Conservation (phyloP, 1,140 invertebrate genomes). For the Dreissena rostriformis region DNA sequence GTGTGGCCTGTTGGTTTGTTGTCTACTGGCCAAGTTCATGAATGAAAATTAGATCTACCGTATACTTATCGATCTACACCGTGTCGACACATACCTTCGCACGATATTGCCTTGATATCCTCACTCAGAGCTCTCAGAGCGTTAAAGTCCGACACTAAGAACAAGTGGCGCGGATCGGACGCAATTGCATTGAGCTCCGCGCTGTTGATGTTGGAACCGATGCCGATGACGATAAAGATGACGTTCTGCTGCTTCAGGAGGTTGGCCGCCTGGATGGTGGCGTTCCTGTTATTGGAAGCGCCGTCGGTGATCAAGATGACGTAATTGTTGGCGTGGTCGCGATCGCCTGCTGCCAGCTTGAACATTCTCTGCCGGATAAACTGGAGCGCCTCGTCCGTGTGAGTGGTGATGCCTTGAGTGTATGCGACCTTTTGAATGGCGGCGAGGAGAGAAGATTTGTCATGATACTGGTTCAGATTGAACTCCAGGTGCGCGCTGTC, state of each 20-base stretch:
- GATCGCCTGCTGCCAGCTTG: conserved; percentile 43
- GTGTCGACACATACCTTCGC: too few species aligned
- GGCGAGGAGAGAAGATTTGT: conserved; percentile 58
- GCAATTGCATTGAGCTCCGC: conserved; percentile 64
- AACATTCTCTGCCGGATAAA: conserved; percentile 57
- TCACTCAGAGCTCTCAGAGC: conserved; percentile 55
- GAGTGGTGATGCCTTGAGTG: conserved; percentile 57
- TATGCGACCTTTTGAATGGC: conserved; percentile 59
- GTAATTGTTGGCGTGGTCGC: conserved; percentile 55
- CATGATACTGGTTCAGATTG: conserved; percentile 61
- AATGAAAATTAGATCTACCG: too few species aligned
- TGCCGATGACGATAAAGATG: conserved; percentile 59
- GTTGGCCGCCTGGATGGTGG: conserved; percentile 46
- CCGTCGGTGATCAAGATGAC: conserved; percentile 67
- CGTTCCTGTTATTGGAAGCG: conserved; percentile 44
- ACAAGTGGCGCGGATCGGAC: conserved; percentile 60
- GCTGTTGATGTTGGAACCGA: conserved; percentile 57
- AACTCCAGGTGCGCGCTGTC: conserved; percentile 59
- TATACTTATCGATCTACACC: too few species aligned
- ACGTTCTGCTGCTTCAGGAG: conserved; percentile 54
- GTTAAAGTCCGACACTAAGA: conserved; percentile 55
- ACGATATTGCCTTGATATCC: conserved; percentile 56
- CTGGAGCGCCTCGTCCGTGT: conserved; percentile 64
- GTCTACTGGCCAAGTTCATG: too few species aligned
- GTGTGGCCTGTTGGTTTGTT: too few species aligned